Evolutionary conservation across 2,888 invertebrate species (phyloP).

Genomic region (Lingula anatina): DNA sequence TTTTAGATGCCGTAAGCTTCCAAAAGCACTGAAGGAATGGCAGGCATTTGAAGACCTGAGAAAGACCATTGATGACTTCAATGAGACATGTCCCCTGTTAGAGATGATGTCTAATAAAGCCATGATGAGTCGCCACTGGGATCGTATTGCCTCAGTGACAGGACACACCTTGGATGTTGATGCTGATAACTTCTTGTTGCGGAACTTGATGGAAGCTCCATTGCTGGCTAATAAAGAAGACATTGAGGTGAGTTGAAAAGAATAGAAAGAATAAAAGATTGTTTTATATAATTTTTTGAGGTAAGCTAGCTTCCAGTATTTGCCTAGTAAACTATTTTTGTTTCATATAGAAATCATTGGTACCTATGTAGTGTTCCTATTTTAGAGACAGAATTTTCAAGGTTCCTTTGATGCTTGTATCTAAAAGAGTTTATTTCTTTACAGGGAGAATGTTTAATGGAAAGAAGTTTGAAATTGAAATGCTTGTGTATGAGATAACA

Average conservation of each 20-base stretch:
- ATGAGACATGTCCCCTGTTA: constrained; percentile 91
- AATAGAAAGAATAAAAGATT: too few species aligned
- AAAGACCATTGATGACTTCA: constrained; percentile 95
- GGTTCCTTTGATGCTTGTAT: too few species aligned
- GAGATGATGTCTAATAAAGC: constrained; percentile 96
- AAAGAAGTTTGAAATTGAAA: too few species aligned
- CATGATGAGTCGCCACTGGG: constrained; percentile 96
- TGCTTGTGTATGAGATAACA: too few species aligned
- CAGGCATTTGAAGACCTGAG: constrained; percentile 94
- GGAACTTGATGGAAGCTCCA: constrained; percentile 91
- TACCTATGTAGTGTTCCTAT: background rate
- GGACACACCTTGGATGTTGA: constrained; percentile 86
- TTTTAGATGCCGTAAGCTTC: constrained; percentile 80
- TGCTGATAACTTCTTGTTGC: constrained; percentile 87
- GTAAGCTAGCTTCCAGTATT: too few species aligned
- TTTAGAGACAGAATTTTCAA: background rate
- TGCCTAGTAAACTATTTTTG: constrained; percentile 3
- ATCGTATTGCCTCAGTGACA: constrained; percentile 85
- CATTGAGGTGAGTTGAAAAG: constrained; percentile 89
- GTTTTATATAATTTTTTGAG: too few species aligned
- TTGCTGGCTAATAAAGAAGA: constrained; percentile 89
- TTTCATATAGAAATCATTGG: background rate
- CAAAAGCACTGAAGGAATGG: constrained; percentile 87
- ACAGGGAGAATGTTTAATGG: too few species aligned
- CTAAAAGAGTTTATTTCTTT: too few species aligned